Conservation (phyloP, 2,888 invertebrate genomes). For the Amphipyra tragopoginis region DNA sequence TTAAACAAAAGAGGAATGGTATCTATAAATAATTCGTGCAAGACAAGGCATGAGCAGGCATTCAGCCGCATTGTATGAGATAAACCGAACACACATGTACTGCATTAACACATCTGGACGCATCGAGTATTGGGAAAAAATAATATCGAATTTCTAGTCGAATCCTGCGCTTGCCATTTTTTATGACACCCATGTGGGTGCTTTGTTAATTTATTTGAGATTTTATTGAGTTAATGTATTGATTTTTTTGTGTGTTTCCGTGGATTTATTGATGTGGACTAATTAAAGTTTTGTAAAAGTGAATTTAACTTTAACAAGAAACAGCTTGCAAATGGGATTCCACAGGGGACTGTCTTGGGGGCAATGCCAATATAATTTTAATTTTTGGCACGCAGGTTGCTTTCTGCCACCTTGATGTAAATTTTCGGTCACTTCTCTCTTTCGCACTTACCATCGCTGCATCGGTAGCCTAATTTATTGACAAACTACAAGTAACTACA, state of each 20-base stretch:
- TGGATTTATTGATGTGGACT: neutral
- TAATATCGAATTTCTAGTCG: conserved; percentile 75
- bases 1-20: conserved; percentile 65
- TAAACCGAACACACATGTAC: conserved; percentile 77
- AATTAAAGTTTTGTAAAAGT: neutral
- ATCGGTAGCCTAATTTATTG: no score
- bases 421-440: neutral
- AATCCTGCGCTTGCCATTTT: conserved; percentile 70
- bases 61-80: conserved; percentile 68
- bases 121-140: conserved; percentile 63
- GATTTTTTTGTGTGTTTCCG: conserved; percentile 19
- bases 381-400: neutral
- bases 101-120: conserved; percentile 78
- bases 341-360: neutral
- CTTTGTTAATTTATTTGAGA: conserved; percentile 63
- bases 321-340: neutral
- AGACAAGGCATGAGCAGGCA: conserved; percentile 60
- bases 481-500: no score
- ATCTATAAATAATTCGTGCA: conserved; percentile 71
- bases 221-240: conserved; percentile 46
- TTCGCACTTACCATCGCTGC: neutral
- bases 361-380: neutral
- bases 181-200: conserved; percentile 67
- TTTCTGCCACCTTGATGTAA: neutral
- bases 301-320: neutral